Evolutionary conservation across 2,888 invertebrate species (phyloP).

Genomic region (Acronicta alni): DNA sequence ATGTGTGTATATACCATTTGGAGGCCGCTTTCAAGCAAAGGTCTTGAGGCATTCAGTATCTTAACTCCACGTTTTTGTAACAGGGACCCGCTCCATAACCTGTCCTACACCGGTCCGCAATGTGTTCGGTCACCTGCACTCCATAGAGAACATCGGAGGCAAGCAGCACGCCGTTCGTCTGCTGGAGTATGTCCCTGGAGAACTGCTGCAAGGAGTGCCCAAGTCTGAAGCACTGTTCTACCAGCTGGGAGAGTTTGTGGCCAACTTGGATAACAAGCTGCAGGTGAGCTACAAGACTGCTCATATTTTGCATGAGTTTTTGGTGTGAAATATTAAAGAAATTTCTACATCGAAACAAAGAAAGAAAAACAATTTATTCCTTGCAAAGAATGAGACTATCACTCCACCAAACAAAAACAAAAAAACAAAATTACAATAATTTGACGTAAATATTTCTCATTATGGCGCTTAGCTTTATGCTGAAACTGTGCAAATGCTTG

Average conservation of each 20-base stretch:
- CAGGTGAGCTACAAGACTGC: slow-evolving; percentile 83
- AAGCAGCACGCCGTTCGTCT: slow-evolving; percentile 92
- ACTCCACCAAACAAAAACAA: too few relatives aligned
- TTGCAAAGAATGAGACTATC: too few relatives aligned
- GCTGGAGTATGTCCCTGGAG: slow-evolving; percentile 93
- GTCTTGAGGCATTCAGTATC: too few relatives aligned
- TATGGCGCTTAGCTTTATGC: too few relatives aligned
- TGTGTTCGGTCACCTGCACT: slow-evolving; percentile 90
- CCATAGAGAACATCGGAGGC: slow-evolving; percentile 84
- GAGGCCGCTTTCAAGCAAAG: accelerated
- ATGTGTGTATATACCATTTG: too few relatives aligned
- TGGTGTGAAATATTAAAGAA: too few relatives aligned
- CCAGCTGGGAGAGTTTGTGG: slow-evolving; percentile 93
- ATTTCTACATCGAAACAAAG: too few relatives aligned
- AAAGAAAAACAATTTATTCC: too few relatives aligned
- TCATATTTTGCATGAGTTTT: too few relatives aligned
- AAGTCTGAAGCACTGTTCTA: slow-evolving; percentile 90
- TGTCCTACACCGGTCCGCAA: slow-evolving; percentile 93
- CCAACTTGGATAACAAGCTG: slow-evolving; percentile 91
- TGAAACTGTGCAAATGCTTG: too few relatives aligned
- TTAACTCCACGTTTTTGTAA: neutral
- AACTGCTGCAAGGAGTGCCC: slow-evolving; percentile 90
- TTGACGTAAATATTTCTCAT: too few relatives aligned
- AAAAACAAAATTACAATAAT: too few relatives aligned
- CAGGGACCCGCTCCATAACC: slow-evolving; percentile 89